Evolutionary conservation across 64 coral and sea anemone species (phyloP), one percentile per base, ranked within the genome.

Genomic region (Stichodactyla mertensii): DNA sequence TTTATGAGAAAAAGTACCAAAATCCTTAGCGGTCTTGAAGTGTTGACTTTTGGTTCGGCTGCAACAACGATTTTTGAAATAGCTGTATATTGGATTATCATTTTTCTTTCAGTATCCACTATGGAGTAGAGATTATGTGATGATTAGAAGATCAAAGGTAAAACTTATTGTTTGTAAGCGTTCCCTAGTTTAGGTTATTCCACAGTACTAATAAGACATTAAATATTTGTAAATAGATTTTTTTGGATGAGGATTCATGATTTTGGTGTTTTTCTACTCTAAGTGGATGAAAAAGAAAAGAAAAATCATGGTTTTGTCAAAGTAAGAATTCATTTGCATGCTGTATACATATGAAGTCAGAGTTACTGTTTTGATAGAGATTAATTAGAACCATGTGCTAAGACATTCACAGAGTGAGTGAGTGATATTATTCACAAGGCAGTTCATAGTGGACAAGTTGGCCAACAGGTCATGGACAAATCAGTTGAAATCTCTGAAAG

Each of bases 61-160:
- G n/a, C n/a, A n/a, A n/a, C n/a, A n/a, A n/a, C n/a, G n/a, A n/a
- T n/a, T n/a, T n/a, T n/a, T n/a, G n/a, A n/a, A n/a, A n/a, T n/a
- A n/a, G n/a, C n/a, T n/a, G n/a, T n/a, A 3, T 26, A 36, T 55
- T 27, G 4, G 64, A 53, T 71, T 55, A 59, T n/a, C 45, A 22
- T 58, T 88, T n/a, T 55, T 61, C 52, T 82, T 77, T 67, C 74
- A 99, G 97, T 99, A 99, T 67, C 97, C 97, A 53, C 55, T 99
- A 82, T 92, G 87, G 84, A 99, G 82, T 52, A 85, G 97, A 84
- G 97, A 99, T 84, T 99, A 99, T 88, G 97, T 99, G 16, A 94
- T 95, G 87, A 85, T 99, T 11, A 92, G 97, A 57, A 87, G 93
- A 92, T 89, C 93, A 82, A 92, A 99, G 93, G 95, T 98, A 89